Evolutionary conservation across 2,113 vertebrate species (phyloP).

Genomic region (Odocoileus virginianus): DNA sequence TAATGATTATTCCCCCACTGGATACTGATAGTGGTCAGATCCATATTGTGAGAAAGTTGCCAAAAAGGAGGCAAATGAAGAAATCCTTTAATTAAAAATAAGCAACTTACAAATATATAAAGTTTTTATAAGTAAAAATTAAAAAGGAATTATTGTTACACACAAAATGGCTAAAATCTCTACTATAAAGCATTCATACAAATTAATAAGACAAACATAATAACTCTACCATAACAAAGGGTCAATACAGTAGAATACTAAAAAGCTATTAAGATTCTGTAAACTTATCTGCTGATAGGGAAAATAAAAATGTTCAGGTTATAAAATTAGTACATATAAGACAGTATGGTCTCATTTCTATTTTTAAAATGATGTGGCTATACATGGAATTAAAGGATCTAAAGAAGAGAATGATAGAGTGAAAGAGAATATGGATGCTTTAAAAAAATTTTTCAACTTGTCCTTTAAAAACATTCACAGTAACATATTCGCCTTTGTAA

Average conservation of each 20-base stretch:
- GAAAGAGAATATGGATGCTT: neutral
- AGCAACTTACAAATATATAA: neutral
- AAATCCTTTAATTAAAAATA: neutral
- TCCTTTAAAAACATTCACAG: neutral
- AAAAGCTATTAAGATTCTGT: neutral
- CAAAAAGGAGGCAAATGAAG: neutral
- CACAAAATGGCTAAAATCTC: neutral
- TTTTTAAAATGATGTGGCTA: neutral
- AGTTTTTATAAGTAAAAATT: neutral
- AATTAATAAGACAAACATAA: neutral
- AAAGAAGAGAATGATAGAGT: neutral
- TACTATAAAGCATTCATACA: constrained; percentile 27
- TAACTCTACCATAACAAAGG: neutral
- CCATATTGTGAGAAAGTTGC: neutral
- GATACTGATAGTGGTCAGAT: neutral
- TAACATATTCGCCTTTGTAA: neutral
- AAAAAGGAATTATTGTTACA: neutral
- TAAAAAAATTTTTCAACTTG: neutral
- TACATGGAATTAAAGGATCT: neutral
- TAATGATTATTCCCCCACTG: neutral
- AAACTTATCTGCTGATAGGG: neutral
- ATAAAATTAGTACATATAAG: neutral
- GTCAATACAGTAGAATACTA: neutral
- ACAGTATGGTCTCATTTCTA: neutral
- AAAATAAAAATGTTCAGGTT: constrained; percentile 11